phyloP scores from a whole-genome alignment of 2,113 vertebrate species.

The Rutilus rutilus region DNA sequence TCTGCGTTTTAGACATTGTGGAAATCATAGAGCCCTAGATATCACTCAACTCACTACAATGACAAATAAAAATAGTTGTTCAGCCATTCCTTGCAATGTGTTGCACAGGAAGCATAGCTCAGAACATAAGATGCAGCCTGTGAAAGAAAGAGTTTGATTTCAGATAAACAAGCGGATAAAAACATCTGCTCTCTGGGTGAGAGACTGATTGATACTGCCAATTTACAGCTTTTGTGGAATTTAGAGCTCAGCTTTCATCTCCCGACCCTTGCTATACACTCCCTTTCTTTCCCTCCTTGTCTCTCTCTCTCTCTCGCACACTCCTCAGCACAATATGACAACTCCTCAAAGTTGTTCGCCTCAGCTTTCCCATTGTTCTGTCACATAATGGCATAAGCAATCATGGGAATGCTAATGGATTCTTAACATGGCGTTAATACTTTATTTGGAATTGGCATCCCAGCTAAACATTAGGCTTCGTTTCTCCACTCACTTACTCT shows the following conservation, averaged over 20 bases:
- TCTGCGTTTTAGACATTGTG: neutral
- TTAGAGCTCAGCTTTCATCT: neutral
- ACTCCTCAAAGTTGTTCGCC: conserved; percentile 5
- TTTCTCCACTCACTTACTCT: conserved; percentile 2
- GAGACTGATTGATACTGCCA: conserved; percentile 45
- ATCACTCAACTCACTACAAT: conserved; percentile 9
- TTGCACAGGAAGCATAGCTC: conserved; percentile 22
- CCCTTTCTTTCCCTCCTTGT: neutral
- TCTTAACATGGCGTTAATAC: conserved; percentile 17
- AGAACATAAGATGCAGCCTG: neutral
- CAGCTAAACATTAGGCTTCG: neutral
- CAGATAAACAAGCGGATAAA: conserved; percentile 33
- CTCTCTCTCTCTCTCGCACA: neutral
- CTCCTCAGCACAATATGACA: neutral
- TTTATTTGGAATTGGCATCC: neutral
- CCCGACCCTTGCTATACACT: neutral
- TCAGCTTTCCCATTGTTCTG: neutral
- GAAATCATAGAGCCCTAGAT: neutral
- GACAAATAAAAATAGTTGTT: neutral
- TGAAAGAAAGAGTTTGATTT: conserved; percentile 42
- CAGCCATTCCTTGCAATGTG: conserved; percentile 5
- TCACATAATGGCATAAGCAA: conserved; percentile 8
- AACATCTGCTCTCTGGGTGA: conserved; percentile 41
- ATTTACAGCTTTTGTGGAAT: conserved; percentile 34
- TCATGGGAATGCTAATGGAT: conserved; percentile 22